phyloP scores from a whole-genome alignment of 1,140 invertebrate species.

The Whitmania pigra region DNA sequence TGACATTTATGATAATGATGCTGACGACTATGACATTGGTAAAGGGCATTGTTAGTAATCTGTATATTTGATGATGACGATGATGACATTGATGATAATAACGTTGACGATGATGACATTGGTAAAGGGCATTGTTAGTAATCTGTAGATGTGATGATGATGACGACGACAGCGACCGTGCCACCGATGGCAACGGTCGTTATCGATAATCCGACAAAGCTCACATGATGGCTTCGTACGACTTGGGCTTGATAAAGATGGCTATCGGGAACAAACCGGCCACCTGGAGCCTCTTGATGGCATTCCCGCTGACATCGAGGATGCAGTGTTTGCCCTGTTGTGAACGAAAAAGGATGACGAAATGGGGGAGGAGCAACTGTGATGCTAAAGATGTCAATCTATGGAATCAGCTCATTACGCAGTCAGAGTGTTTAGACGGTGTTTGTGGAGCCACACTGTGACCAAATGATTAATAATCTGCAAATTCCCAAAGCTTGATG shows the following conservation, averaged over 20 bases:
- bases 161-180: not conserved
- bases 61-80: too few relatives aligned
- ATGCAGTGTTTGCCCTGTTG: constrained; percentile 92
- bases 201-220: constrained; percentile 38
- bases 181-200: too few relatives aligned
- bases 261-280: constrained; percentile 93
- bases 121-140: too few relatives aligned
- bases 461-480: too few relatives aligned
- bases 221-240: constrained; percentile 88
- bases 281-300: constrained; percentile 92
- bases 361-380: not conserved
- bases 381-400: not conserved
- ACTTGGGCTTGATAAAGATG: constrained; percentile 96
- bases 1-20: not conserved
- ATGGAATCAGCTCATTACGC: not conserved
- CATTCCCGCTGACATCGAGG: constrained; percentile 96
- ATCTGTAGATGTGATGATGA: too few relatives aligned
- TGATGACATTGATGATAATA: not conserved
- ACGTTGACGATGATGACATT: too few relatives aligned
- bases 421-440: too few relatives aligned
- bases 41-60: too few relatives aligned
- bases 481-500: too few relatives aligned
- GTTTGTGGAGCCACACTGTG: too few relatives aligned
- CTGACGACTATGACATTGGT: not conserved
- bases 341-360: constrained; percentile 4